Evolutionary conservation across 2,888 invertebrate genomes (phyloP), one percentile per base, ranked within the genome.

Genomic region (Proisotoma minuta): DNA sequence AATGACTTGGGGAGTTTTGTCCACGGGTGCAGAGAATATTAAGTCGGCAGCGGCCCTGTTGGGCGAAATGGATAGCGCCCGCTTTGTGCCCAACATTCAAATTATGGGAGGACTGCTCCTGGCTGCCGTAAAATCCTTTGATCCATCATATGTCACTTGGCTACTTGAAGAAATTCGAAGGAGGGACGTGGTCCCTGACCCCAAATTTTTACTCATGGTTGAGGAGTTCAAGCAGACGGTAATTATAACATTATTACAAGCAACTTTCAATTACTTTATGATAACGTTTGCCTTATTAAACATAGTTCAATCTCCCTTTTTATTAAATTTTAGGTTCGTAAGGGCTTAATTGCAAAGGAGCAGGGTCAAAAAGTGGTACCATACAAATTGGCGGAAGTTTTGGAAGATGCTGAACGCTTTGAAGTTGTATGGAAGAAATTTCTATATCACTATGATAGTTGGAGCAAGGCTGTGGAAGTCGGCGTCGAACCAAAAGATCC

Each of bases 1-100:
- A 71, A 82, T 89, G 73, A 95, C 95, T 0, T 96, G 88, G 80
- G 94, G 93, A 47, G 85, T 88, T 1, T 78, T 96, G 63, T 88
- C 95, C 0, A 78, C 93, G 74, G 84, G 88, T 12, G 95, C 95
- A 77, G 79, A 78, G 63, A 84, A 81, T 3, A 81, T 82, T 70
- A 80, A 82, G 28, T 82, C 84, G 73, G 89, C 87, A 3, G 77
- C 81, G 53, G 79, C 84, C 70, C 80, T 95, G 8, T 75, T 94
- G 0, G 76, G 79, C 34, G 84, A 88, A 76, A 88, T 96, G 86
- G 80, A 84, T 59, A 80, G 81, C 51, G 81, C 84, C 64, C 82
- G 84, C 62, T 82, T 86, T 57, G 82, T 83, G 88, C 78, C 87
- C 47, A 93, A 91, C 76, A 80, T 83, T 57, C 83, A 85, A 77